Percentiles rank a stretch among this genome's conserved stretches.
These are phyloP conservation scores for Ara ararauna DNA, from an alignment of 2,797 vertebrate genomes.

Conservation along the genomic window DNA sequence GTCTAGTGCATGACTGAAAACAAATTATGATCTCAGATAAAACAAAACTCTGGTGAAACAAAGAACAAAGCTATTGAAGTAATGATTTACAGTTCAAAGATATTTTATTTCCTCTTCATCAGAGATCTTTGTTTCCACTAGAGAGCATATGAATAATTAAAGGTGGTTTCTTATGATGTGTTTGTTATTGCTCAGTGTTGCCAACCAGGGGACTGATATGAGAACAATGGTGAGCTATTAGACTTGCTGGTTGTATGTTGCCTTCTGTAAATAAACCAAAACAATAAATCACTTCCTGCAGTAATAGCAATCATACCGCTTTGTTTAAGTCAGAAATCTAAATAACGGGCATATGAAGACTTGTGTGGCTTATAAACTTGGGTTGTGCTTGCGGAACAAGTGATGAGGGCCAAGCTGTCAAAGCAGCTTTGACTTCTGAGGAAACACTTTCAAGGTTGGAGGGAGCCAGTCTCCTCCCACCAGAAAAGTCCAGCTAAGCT, in stretches of 20 bases:
- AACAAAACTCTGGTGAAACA: conserved; percentile 64
- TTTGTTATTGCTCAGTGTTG: conserved; percentile 49
- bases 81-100: conserved; percentile 74
- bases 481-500: background rate
- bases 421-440: background rate
- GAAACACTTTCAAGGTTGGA: background rate
- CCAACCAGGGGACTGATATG: conserved; percentile 27
- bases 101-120: conserved; percentile 68
- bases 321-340: conserved; percentile 19
- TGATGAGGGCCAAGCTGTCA: background rate
- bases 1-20: conserved; percentile 77
- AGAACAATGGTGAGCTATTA: conserved; percentile 54
- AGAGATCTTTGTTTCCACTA: conserved; percentile 58
- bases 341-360: background rate
- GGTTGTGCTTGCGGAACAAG: background rate
- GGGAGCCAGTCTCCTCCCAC: background rate
- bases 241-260: conserved; percentile 32
- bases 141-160: conserved; percentile 74
- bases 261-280: conserved; percentile 62
- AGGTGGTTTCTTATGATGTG: conserved; percentile 70
- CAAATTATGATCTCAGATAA: conserved; percentile 80
- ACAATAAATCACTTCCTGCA: conserved; percentile 34
- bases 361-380: background rate
- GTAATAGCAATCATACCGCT: conserved; percentile 29
- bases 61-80: conserved; percentile 71